phyloP scores from a whole-genome alignment of 2,113 vertebrate genomes.

The Crocuta crocuta region DNA sequence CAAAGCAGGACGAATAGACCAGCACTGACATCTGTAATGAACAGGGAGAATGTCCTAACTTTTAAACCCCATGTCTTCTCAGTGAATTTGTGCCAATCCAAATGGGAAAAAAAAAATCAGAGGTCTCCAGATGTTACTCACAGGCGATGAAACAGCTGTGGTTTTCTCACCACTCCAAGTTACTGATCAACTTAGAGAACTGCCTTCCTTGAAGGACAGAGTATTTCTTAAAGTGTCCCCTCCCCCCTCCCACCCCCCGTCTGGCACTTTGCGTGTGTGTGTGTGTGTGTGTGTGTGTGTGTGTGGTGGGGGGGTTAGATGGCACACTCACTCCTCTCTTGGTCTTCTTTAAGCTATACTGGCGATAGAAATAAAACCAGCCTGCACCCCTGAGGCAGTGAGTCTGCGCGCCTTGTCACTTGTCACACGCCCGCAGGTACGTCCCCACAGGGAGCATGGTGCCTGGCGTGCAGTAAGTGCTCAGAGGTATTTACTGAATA shows the following conservation, averaged over 20 bases:
- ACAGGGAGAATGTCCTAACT: not conserved
- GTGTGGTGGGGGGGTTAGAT: not conserved
- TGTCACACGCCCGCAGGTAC: not conserved
- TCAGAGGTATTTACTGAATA: not conserved
- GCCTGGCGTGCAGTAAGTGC: not conserved
- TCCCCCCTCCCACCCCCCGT: not conserved
- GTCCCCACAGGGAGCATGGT: not conserved
- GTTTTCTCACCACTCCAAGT: not conserved
- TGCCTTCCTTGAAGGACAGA: not conserved
- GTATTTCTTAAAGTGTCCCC: not conserved
- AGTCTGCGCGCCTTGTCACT: not conserved
- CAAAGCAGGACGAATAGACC: not conserved
- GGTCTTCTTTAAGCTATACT: not conserved
- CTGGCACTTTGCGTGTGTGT: not conserved
- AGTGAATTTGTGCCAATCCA: not conserved
- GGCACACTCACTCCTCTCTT: not conserved
- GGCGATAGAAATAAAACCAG: not conserved
- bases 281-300: not conserved
- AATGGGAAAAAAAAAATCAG: not conserved
- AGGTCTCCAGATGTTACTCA: not conserved
- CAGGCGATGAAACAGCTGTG: not conserved
- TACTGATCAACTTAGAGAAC: not conserved
- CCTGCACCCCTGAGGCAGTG: not conserved
- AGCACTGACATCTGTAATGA: not conserved
- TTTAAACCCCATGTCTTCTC: not conserved